Evolutionary conservation across 2,888 invertebrate genomes (phyloP), one percentile per base, ranked within the genome.

Genomic region (Phengaris arion): DNA sequence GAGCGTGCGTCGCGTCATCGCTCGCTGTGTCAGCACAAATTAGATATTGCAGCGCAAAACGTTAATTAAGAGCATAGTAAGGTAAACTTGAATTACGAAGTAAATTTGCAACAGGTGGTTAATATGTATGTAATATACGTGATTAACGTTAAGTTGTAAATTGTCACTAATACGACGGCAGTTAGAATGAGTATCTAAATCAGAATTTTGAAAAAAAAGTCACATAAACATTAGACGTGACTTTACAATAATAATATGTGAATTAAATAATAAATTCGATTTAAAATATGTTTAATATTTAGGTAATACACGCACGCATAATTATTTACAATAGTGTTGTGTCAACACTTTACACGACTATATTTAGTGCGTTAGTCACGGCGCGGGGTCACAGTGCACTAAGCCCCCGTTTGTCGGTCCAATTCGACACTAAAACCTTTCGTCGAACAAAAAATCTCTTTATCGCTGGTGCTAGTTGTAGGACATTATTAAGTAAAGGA

Each of bases 401-500:
- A 5, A 48, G 70, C 45, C 6, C 35, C 35, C 52, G 4, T 55
- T 68, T 46, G 35, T 15, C 70, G 15, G 51, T 70, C 51, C 51
- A 48, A 69, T 48, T 46, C 46, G 15, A 46, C 51, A 69, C 48
- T 70, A 70, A 51, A 51, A 70, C n/a, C 48, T 13, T 13, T 45
- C 70, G 48, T 51, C 48, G 15, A 48, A 52, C 70, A 51, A 70
- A 70, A 70, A 70, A 15, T 46, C 2, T 15, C 15, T 48, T 59
- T 70, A 70, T 70, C 70, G 6, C 35, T 45, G 64, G 69, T 48
- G 48, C 48, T 70, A 70, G 70, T 69, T 75, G 55, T 69, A 68
- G 64, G 68, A 75, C 75, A 45, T 55, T 75, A 75, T 69, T 75
- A 75, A 75, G 48, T 68, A 75, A 75, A 75, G 75, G 75, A 75